phyloP scores from a whole-genome alignment of 2,113 vertebrate species.

The Thalassarche chlororhynchos region DNA sequence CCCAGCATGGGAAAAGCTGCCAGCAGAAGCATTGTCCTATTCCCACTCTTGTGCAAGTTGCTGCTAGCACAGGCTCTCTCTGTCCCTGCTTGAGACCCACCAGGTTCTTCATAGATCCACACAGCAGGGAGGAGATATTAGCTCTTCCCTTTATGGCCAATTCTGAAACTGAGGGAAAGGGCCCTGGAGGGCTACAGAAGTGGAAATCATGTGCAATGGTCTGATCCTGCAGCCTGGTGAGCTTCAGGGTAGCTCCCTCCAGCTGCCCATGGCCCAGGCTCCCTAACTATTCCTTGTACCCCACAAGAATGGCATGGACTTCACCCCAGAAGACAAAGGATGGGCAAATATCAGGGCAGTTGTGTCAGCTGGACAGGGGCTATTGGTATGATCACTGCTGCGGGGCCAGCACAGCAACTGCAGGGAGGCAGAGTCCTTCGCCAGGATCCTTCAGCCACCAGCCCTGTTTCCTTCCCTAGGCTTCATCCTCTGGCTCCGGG shows the following conservation, averaged over 20 bases:
- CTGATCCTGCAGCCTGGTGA: neutral
- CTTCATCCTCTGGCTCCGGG: neutral
- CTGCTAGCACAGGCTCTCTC: neutral
- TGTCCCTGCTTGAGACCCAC: neutral
- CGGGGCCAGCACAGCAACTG: neutral
- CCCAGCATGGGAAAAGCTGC: neutral
- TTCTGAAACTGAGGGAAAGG: neutral
- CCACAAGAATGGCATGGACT: neutral
- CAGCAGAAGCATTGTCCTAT: neutral
- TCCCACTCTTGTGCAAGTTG: neutral
- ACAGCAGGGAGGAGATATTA: neutral
- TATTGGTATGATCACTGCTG: fast-evolving
- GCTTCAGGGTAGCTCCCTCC: neutral
- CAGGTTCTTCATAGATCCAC: neutral
- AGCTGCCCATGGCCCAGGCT: neutral
- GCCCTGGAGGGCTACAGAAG: too few relatives aligned
- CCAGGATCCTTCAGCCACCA: neutral
- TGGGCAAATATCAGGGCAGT: neutral
- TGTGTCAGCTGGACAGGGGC: neutral
- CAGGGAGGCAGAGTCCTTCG: neutral
- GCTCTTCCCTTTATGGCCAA: neutral
- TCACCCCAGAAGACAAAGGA: neutral
- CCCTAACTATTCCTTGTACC: too few relatives aligned
- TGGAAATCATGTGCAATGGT: fast-evolving
- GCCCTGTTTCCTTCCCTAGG: neutral